These are phyloP conservation scores for Campylomormyrus numenius DNA, from an alignment of 2,113 vertebrate genomes.

Conservation along the genomic window DNA sequence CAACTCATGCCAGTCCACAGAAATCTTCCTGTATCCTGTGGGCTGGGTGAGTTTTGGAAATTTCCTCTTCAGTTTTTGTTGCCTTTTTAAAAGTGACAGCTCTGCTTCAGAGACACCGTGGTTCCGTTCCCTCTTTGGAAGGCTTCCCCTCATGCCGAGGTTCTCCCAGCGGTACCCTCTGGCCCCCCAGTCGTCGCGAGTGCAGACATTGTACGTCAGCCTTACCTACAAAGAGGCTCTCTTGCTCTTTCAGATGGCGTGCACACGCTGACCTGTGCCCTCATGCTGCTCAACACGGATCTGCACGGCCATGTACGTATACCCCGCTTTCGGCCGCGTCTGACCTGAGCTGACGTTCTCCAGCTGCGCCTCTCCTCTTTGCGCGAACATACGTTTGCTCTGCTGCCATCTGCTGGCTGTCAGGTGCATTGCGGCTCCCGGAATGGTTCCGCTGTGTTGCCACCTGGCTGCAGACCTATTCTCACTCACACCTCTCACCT, in stretches of 20 bases:
- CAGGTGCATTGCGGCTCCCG: background rate
- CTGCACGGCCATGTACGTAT: conserved; percentile 66
- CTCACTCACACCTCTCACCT: background rate
- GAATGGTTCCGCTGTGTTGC: background rate
- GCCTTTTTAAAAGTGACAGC: background rate
- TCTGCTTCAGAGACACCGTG: background rate
- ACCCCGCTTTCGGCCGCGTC: background rate
- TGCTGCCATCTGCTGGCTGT: conserved; percentile 10
- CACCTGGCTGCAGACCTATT: too few species aligned
- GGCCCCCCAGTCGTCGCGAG: background rate
- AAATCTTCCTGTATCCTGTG: background rate
- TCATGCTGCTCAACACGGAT: conserved; percentile 71
- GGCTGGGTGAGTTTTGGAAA: background rate
- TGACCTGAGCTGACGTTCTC: background rate
- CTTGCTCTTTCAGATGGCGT: conserved; percentile 57
- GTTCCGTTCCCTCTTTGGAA: background rate
- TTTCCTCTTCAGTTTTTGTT: background rate
- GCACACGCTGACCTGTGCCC: conserved; percentile 67
- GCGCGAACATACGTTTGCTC: background rate
- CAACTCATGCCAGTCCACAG: background rate
- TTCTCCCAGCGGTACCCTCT: background rate
- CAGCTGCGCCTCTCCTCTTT: background rate
- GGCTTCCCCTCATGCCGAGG: background rate
- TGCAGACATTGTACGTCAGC: conserved; percentile 21
- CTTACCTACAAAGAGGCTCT: conserved; percentile 10